These are phyloP conservation scores for Enteromius fasciolatus DNA, from an alignment of 2,797 vertebrate species.

Conservation along the genomic window DNA sequence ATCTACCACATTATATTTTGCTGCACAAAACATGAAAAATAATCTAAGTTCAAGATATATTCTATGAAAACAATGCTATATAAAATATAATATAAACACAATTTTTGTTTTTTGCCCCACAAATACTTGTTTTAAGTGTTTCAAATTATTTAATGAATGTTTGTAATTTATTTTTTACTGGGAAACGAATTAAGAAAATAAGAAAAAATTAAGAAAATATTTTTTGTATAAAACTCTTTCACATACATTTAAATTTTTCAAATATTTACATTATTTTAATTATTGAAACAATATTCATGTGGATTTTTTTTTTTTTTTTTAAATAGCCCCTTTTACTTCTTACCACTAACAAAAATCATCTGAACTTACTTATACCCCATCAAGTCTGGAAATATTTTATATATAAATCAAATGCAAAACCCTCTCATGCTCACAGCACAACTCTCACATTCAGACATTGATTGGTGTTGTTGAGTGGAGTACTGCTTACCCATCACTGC, in stretches of 20 bases:
- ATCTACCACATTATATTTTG: background rate
- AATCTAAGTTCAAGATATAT: background rate
- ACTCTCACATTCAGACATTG: background rate
- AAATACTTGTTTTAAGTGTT: background rate
- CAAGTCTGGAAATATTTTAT: background rate
- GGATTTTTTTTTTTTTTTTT: no score
- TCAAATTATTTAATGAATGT: background rate
- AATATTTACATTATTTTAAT: background rate
- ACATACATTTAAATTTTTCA: no score
- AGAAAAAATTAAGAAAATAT: no score
- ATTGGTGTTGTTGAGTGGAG: background rate
- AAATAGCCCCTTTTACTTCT: no score
- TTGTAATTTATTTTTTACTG: background rate
- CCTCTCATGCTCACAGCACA: background rate
- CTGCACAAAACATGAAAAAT: background rate
- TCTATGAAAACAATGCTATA: background rate
- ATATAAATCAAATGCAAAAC: background rate
- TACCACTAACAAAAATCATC: background rate
- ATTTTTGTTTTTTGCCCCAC: no score
- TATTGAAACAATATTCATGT: background rate
- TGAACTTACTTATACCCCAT: no score
- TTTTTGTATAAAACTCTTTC: background rate
- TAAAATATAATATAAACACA: no score
- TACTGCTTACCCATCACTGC: constrained; percentile 75
- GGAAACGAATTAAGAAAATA: no score